phyloP scores from a whole-genome alignment of 2,888 invertebrate genomes.

The Chesias legatella region DNA sequence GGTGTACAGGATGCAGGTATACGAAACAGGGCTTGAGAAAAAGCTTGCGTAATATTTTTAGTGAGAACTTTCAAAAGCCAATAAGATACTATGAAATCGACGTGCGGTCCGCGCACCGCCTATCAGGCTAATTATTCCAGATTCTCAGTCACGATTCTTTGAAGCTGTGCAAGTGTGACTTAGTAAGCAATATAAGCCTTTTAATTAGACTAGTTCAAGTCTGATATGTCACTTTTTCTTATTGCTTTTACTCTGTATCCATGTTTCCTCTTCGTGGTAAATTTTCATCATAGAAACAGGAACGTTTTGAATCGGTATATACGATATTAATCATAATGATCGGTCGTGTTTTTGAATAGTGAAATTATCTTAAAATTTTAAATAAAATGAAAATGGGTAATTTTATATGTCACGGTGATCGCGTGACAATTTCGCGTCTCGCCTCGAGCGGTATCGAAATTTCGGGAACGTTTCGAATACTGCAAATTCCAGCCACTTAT shows the following conservation, averaged over 20 bases:
- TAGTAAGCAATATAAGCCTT: conserved; percentile 4
- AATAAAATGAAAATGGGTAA: no score
- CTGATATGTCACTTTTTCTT: not conserved
- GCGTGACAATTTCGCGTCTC: conserved; percentile 46
- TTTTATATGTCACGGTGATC: conserved; percentile 20
- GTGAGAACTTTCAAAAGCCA: conserved; percentile 71
- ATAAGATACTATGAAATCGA: conserved; percentile 69
- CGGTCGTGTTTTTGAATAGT: no score
- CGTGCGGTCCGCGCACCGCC: conserved; percentile 48
- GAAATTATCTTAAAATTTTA: no score
- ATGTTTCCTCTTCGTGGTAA: no score
- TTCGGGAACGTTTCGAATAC: conserved; percentile 43
- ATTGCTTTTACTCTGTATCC: no score
- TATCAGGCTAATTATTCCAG: conserved; percentile 68
- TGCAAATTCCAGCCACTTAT: conserved; percentile 46
- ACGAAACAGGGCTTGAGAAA: conserved; percentile 39
- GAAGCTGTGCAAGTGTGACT: conserved; percentile 40
- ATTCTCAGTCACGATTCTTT: conserved; percentile 65
- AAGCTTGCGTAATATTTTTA: conserved; percentile 52
- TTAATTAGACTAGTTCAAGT: conserved; percentile 5
- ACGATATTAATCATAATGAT: no score
- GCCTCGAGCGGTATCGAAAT: conserved; percentile 35
- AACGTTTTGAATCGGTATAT: no score
- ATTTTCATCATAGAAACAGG: no score
- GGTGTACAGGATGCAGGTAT: conserved; percentile 44